Base-by-base conservation (phyloP, 2,113 vertebrate genomes). In the Tursiops truncatus region DNA sequence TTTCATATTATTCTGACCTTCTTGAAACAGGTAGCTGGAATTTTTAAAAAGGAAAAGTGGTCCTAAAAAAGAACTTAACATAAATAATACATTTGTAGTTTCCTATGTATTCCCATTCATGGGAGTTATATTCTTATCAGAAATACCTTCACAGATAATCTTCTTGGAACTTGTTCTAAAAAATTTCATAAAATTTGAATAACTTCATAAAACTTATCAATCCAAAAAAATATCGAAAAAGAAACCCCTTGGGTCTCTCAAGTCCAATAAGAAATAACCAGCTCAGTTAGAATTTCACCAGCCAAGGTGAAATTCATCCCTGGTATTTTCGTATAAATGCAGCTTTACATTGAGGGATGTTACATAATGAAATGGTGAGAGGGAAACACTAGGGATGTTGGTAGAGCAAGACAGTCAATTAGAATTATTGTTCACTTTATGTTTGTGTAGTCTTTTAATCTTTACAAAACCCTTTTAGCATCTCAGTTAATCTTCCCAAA, bases 401-500 rank as follows among this genome's bases (percentile, higher is more conserved):
- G 8, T 53, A 76, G 9, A 58, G 3, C 13, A 60, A 41, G 21
- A 18, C 2, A 41, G 44, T 89, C 31, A 33, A 28, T 85, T 91
- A 68, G 20, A 94, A 89, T 94, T 65, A 85, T 91, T 88, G 68
- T 94, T 96, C 53, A 44, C 8, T 71, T 90, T 88, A 77, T 2
- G 63, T 85, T 87, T 76, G 5, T 63, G 21, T 84, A 76, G 60
- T 91, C 70, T 91, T 90, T 87, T 96, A 56, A 93, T 91, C 77
- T 93, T 96, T 71, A 67, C 31, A 85, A 89, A 95, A 94, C 44
- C 10, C 28, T 96, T 96, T 96, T 96, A 84, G 87, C 18, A 70
- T 87, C 44, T 94, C 58, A 92, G 86, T 87, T 79, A 93, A 95
- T 96, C 50, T 58, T 85, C 83, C n/a, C 47, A 26, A 67, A 85